Evolutionary conservation across 2,797 vertebrate genomes (phyloP).

Genomic region (Salarias fasciatus): DNA sequence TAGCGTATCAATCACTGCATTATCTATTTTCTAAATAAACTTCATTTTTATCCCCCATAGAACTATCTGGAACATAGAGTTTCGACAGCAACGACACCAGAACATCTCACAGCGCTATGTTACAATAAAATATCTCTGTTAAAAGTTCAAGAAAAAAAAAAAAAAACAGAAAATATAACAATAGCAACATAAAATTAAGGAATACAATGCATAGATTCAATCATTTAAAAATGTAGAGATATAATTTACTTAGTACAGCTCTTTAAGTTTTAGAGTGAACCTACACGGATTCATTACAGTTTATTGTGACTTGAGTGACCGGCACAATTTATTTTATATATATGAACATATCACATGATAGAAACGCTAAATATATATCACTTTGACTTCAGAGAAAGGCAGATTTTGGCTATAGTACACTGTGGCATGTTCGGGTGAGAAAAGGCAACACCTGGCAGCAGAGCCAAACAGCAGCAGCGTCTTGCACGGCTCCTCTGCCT

Average conservation of each 20-base stretch:
- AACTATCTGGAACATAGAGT: slow-evolving; percentile 89
- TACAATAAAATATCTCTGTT: slow-evolving; percentile 92
- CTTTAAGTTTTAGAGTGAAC: slow-evolving; percentile 73
- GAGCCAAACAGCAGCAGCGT: slow-evolving; percentile 71
- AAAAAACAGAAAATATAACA: slow-evolving; percentile 76
- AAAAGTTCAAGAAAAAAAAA: slow-evolving; percentile 84
- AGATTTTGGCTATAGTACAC: slow-evolving; percentile 77
- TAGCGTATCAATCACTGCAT: slow-evolving; percentile 88
- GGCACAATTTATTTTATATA: slow-evolving; percentile 72
- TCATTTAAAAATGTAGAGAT: slow-evolving; percentile 90
- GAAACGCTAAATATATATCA: slow-evolving; percentile 72
- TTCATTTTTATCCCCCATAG: slow-evolving; percentile 81
- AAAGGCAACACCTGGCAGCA: slow-evolving; percentile 74
- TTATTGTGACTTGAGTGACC: slow-evolving; percentile 81
- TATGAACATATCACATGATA: slow-evolving; percentile 73
- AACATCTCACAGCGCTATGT: slow-evolving; percentile 94
- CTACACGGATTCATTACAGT: slow-evolving; percentile 76
- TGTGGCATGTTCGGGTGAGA: slow-evolving; percentile 70
- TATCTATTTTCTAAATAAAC: slow-evolving; percentile 91
- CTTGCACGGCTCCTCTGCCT: slow-evolving; percentile 50
- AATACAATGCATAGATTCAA: slow-evolving; percentile 94
- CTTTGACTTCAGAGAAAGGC: slow-evolving; percentile 72
- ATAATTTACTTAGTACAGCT: slow-evolving; percentile 85
- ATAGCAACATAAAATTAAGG: slow-evolving; percentile 87
- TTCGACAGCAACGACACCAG: slow-evolving; percentile 88